Percentiles rank a stretch among this genome's conserved stretches.
Evolutionary conservation across 2,888 invertebrate genomes (phyloP).

Genomic region (Oscheius sp.): DNA sequence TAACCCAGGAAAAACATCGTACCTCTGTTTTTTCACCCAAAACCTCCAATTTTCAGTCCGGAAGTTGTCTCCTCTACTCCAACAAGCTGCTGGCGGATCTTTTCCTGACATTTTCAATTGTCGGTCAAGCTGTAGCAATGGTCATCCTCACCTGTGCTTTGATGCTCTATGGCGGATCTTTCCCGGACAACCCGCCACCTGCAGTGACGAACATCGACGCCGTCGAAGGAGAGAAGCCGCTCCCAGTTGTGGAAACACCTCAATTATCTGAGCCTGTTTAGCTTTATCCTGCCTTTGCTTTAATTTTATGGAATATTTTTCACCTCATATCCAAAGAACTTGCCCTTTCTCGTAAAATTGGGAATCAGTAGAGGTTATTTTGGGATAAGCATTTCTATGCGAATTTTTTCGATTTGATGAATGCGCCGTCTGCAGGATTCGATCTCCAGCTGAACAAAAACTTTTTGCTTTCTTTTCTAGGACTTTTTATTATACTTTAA

Average conservation of each 20-base stretch:
- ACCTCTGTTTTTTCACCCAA: no score
- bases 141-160: slow-evolving; percentile 66
- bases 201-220: neutral
- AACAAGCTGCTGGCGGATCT: slow-evolving; percentile 71
- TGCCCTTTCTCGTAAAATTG: neutral
- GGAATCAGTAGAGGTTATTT: no score
- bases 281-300: neutral
- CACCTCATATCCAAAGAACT: neutral
- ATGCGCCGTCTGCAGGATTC: no score
- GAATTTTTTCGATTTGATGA: no score
- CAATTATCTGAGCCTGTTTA: neutral
- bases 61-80: slow-evolving; percentile 69
- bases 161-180: slow-evolving; percentile 55
- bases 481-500: no score
- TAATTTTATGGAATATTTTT: neutral
- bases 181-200: slow-evolving; percentile 39
- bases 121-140: slow-evolving; percentile 78
- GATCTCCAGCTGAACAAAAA: no score
- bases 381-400: no score
- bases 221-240: slow-evolving; percentile 2
- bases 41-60: slow-evolving; percentile 44
- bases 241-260: neutral
- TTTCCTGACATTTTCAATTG: slow-evolving; percentile 81
- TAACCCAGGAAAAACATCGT: neutral
- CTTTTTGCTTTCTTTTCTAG: no score